Conservation (phyloP, 2,888 invertebrate species). For the Capitulum mitella region DNA sequence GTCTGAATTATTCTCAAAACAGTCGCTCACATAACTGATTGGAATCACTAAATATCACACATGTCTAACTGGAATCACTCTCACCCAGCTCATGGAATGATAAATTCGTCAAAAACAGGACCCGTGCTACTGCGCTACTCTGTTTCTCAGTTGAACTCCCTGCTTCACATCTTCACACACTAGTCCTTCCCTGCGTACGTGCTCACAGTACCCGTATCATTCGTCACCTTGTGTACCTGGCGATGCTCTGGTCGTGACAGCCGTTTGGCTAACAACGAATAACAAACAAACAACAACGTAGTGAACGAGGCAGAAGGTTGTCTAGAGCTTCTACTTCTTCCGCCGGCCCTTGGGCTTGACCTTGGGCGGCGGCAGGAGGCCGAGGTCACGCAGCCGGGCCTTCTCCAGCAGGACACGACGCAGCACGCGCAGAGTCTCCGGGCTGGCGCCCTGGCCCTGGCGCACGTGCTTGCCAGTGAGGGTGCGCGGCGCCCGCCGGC, state of each 20-base stretch:
- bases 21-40: no score
- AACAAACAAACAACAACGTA: neutral
- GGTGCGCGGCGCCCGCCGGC: slow-evolving; percentile 44
- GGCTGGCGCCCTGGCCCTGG: slow-evolving; percentile 46
- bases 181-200: no score
- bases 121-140: no score
- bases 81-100: no score
- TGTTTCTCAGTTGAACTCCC: no score
- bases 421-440: slow-evolving; percentile 44
- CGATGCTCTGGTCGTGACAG: neutral
- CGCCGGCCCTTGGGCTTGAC: neutral
- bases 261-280: neutral
- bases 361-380: slow-evolving; percentile 18
- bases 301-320: slow-evolving; percentile 1
- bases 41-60: no score
- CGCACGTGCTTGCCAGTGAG: slow-evolving; percentile 46
- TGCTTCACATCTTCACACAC: no score
- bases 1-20: no score
- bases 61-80: no score
- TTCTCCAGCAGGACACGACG: slow-evolving; percentile 45
- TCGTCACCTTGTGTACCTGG: neutral
- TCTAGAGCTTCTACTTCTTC: neutral
- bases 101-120: no score
- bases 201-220: neutral
- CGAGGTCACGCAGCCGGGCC: slow-evolving; percentile 36